These are phyloP conservation scores for Amphiprion percula DNA, from an alignment of 2,113 vertebrate species.

Conservation along the genomic window DNA sequence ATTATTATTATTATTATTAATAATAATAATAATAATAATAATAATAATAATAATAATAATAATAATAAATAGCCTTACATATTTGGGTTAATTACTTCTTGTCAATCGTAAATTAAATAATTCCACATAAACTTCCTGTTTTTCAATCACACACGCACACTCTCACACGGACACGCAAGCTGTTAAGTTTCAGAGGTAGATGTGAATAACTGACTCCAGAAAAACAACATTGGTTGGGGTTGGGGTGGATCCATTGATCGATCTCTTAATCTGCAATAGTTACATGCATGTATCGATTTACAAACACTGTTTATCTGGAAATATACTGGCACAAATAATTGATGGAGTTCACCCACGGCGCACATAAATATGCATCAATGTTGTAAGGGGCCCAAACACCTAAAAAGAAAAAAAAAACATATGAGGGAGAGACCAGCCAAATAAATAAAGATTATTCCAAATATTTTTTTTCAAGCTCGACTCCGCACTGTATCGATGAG, in stretches of 20 bases:
- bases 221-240: slow-evolving; percentile 59
- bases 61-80: not conserved
- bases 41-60: no score
- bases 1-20: no score
- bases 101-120: not conserved
- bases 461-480: slow-evolving; percentile 46
- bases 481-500: slow-evolving; percentile 68
- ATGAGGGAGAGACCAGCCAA: slow-evolving; percentile 51
- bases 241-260: slow-evolving; percentile 74
- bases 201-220: slow-evolving; percentile 71
- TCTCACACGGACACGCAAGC: not conserved
- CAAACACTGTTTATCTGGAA: slow-evolving; percentile 84
- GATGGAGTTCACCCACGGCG: slow-evolving; percentile 76
- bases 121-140: not conserved
- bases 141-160: not conserved
- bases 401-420: slow-evolving; percentile 53
- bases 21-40: no score
- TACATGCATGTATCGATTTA: slow-evolving; percentile 83
- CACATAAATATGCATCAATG: slow-evolving; percentile 79
- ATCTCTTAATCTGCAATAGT: slow-evolving; percentile 84
- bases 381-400: slow-evolving; percentile 67
- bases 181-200: slow-evolving; percentile 65
- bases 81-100: not conserved
- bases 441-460: slow-evolving; percentile 75
- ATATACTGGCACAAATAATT: slow-evolving; percentile 82